These are phyloP conservation scores for Bryconaethiops microstoma DNA, from an alignment of 2,797 vertebrate species.

Conservation along the genomic window DNA sequence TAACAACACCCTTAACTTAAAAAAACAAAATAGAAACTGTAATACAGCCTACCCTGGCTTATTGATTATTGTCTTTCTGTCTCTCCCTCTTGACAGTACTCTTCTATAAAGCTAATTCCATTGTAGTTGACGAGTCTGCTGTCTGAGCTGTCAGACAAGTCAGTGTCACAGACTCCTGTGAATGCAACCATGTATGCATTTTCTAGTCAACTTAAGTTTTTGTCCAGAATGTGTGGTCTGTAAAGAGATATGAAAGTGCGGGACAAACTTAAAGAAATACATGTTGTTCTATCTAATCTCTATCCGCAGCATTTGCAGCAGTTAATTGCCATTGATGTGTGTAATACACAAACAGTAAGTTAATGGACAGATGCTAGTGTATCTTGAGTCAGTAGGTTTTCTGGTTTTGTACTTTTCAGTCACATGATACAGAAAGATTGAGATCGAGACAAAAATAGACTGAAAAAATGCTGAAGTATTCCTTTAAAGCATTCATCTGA, in stretches of 20 bases:
- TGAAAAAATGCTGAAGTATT: neutral
- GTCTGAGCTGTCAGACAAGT: constrained; percentile 2
- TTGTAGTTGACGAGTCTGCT: neutral
- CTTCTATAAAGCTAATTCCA: neutral
- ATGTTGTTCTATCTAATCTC: neutral
- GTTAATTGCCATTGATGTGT: too few species aligned
- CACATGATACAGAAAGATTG: neutral
- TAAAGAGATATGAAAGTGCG: neutral
- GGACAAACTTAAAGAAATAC: neutral
- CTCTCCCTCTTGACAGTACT: too few species aligned
- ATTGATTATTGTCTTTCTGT: too few species aligned
- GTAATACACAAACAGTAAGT: neutral
- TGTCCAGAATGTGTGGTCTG: neutral
- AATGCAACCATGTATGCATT: neutral
- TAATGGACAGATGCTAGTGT: neutral
- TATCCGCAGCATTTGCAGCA: neutral
- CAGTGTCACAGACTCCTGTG: neutral
- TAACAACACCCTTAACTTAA: too few species aligned
- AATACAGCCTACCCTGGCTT: too few species aligned
- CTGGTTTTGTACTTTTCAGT: neutral
- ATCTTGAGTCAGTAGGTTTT: neutral
- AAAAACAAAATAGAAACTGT: too few species aligned
- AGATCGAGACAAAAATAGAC: neutral
- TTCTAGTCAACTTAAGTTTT: neutral
- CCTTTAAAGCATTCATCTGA: neutral